Evolutionary conservation across 2,888 invertebrate species (phyloP).

Genomic region (Platynereis dumerilii): DNA sequence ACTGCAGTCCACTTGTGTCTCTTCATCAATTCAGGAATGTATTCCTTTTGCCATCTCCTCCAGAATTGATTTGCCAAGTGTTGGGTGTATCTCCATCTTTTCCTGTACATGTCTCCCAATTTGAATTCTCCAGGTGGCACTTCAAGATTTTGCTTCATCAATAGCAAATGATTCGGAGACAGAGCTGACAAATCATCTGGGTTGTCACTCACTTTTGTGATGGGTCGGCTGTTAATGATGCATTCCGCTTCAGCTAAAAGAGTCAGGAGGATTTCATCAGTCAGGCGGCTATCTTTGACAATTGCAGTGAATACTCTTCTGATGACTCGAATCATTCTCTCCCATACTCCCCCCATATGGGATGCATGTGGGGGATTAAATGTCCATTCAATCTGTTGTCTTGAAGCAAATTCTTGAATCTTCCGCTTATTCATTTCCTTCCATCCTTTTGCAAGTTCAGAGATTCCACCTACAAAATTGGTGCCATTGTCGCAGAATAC

Average conservation of each 20-base stretch:
- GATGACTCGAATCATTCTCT: slow-evolving; percentile 45
- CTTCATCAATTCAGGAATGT: slow-evolving; percentile 7
- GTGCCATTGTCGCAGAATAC: slow-evolving; percentile 9
- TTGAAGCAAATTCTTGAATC: no score
- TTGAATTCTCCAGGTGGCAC: slow-evolving; percentile 18
- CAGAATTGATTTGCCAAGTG: slow-evolving; percentile 26
- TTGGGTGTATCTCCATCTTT: slow-evolving; percentile 23
- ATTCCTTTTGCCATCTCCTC: slow-evolving; percentile 26
- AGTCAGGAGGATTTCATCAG: slow-evolving; percentile 32
- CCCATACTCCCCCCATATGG: slow-evolving; percentile 45
- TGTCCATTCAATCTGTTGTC: slow-evolving; percentile 17
- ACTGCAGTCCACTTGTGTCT: slow-evolving; percentile 28
- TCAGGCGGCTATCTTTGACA: slow-evolving; percentile 29
- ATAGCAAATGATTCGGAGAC: slow-evolving; percentile 26
- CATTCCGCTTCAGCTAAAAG: slow-evolving; percentile 33
- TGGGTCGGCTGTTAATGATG: slow-evolving; percentile 36
- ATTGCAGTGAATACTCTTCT: no score
- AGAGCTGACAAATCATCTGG: slow-evolving; percentile 16
- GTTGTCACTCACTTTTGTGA: slow-evolving; percentile 27
- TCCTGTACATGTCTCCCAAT: slow-evolving; percentile 17
- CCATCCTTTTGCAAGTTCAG: slow-evolving; percentile 16
- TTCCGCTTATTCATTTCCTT: no score
- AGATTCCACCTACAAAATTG: slow-evolving; percentile 25
- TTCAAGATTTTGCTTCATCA: slow-evolving; percentile 20
- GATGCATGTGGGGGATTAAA: slow-evolving; percentile 40